phyloP scores from a whole-genome alignment of 2,888 invertebrate species.

The Alcis repandata region DNA sequence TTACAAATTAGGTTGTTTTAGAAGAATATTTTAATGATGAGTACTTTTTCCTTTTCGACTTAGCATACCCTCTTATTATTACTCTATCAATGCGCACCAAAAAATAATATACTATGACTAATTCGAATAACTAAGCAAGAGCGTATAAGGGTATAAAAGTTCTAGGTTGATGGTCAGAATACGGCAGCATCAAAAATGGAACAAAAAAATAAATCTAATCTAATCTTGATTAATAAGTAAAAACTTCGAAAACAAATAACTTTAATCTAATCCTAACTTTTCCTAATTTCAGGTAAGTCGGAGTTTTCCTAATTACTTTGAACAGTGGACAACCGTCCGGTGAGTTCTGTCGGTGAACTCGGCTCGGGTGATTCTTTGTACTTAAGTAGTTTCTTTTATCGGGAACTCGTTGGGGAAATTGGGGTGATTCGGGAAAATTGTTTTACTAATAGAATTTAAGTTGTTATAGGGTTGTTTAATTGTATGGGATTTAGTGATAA shows the following conservation, averaged over 20 bases:
- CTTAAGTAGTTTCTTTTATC: constrained; percentile 9
- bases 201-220: not conserved
- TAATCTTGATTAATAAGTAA: constrained; percentile 6
- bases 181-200: not conserved
- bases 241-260: constrained; percentile 9
- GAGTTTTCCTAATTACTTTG: constrained; percentile 11
- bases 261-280: constrained; percentile 25
- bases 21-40: too few species aligned
- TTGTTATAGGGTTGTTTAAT: too few species aligned
- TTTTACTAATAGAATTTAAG: not conserved
- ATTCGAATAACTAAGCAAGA: too few species aligned
- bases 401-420: constrained; percentile 9
- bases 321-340: constrained; percentile 5
- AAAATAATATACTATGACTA: too few species aligned
- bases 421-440: constrained; percentile 1
- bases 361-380: constrained; percentile 1
- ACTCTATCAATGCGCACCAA: too few species aligned
- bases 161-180: too few species aligned
- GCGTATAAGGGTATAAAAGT: too few species aligned
- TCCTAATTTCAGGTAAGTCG: constrained; percentile 34
- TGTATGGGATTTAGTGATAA: too few species aligned
- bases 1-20: too few species aligned
- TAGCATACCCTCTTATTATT: too few species aligned
- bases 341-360: not conserved
- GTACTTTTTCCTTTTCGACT: too few species aligned